Base-by-base conservation (phyloP, 2,797 vertebrate species). In the Erpetoichthys calabaricus region DNA sequence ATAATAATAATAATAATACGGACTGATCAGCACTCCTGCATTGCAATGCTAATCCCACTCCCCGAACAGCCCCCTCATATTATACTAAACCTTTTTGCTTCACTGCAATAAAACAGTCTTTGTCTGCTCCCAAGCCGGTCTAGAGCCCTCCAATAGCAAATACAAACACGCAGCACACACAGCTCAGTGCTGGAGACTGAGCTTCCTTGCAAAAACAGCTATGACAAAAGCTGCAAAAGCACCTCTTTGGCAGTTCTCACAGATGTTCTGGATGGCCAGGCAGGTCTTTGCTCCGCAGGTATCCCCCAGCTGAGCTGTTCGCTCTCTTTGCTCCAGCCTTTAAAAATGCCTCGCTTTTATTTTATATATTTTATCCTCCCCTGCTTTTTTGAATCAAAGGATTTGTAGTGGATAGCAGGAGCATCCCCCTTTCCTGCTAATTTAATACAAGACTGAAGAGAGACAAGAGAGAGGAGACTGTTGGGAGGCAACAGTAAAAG, bases 401-500 rank as follows among this genome's bases (percentile, higher is more conserved):
- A 57, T 7, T 57, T 45, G n/a, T 41, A 42, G 7, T 42, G 5
- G 56, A 63, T 55, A 44, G 65, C 47, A 51, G 64, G 49, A 59
- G 45, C 46, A 65, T 61, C 59, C 57, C 63, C 25, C 62, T 64
- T 45, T 59, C 51, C 65, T 70, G 68, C 63, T 73, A 62, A 70
- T 76, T 73, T 67, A 75, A 76, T 76, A 69, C 45, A 66, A 67
- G 57, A 46, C 67, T 68, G 45, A 63, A 59, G 69, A 67, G 64
- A 57, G 57, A 63, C 59, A 60, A 57, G 65, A 57, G 47, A 58
- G 64, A 47, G 0, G 4, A 75, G 73, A 70, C 69, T 65, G 66
- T 68, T 67, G 65, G 67, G 67, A 82, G 65, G 71, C 68, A 80
- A 63, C 46, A 66, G 70, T 47, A 60, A 75, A 67, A 76, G 72